Evolutionary conservation across 2,888 invertebrate genomes (phyloP), one percentile per base, ranked within the genome.

Genomic region (Drosophila atroscutellata): DNA sequence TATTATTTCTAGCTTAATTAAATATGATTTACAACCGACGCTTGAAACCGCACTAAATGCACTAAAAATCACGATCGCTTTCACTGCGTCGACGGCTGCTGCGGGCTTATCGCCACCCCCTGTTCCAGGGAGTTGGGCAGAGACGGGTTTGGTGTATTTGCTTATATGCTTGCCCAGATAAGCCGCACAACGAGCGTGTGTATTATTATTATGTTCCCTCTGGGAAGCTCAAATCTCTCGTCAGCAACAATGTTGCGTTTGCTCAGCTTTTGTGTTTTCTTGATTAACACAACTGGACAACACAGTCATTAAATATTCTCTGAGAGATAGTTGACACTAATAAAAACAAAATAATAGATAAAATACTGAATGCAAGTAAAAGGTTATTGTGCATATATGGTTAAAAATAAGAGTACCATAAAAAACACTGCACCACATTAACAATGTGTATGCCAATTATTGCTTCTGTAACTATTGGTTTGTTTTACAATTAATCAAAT

Each of bases 181-280:
- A 77, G 80, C 42, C 26, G 24, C 15, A 13, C 61, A 28, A 18
- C 45, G 49, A 61, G 77, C 80, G 80, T 76, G 80, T 75, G 76
- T 72, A 45, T 5, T 24, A 55, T 50, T 63, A 71, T 56, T 45
- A 30, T 56, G 20, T 62, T 49, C 52, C 72, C 64, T 34, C 51
- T 62, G 77, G 80, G 77, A 55, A 39, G 30, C 62, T 58, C 47
- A 47, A 76, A 18, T 37, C 42, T 30, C 62, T 34, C 50, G 24
- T 13, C 49, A 32, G 80, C 77, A 65, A 78, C 77, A 78, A 64
- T 51, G 76, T 77, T 67, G 71, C 45, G 3, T 26, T 61, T 52
- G 20, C 52, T 30, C 47, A 34, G 55, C 30, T 39, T 49, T 51
- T 37, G 28, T 18, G 20, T 20, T 32, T 30, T 51, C 36, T 18